Conservation (phyloP, 2,888 invertebrate species). For the Noctua janthina region DNA sequence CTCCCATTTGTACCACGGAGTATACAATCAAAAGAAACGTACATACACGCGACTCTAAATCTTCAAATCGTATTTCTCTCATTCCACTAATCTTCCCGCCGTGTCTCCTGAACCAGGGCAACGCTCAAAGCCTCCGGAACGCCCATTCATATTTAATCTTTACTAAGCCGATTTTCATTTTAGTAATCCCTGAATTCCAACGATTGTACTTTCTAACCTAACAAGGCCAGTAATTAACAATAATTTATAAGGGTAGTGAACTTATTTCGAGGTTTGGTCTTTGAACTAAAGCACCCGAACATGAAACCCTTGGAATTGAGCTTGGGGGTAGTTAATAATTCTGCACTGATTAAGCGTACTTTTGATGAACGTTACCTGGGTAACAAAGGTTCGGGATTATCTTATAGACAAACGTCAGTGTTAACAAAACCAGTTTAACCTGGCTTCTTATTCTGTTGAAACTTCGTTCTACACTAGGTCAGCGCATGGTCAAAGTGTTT, state of each 20-base stretch:
- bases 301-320: slow-evolving; percentile 55
- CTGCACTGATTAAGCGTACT: slow-evolving; percentile 56
- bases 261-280: slow-evolving; percentile 66
- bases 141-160: slow-evolving; percentile 79
- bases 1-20: slow-evolving; percentile 3
- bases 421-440: not conserved
- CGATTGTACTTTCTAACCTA: slow-evolving; percentile 72
- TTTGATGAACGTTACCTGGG: slow-evolving; percentile 49
- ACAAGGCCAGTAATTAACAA: slow-evolving; percentile 75
- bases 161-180: slow-evolving; percentile 81
- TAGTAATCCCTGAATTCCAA: slow-evolving; percentile 76
- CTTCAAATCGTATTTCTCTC: slow-evolving; percentile 37
- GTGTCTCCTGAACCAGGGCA: slow-evolving; percentile 44
- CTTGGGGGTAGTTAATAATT: slow-evolving; percentile 57
- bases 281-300: slow-evolving; percentile 55
- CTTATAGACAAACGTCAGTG: slow-evolving; percentile 5
- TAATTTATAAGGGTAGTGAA: slow-evolving; percentile 72
- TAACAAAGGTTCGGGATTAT: slow-evolving; percentile 32
- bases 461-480: not conserved
- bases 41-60: slow-evolving; percentile 23
- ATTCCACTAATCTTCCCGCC: slow-evolving; percentile 37
- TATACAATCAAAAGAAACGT: slow-evolving; percentile 11
- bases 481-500: not conserved
- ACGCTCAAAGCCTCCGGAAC: slow-evolving; percentile 63
- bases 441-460: not conserved